Evolutionary conservation across 2,113 vertebrate genomes (phyloP).

Genomic region (Istiophorus platypterus): DNA sequence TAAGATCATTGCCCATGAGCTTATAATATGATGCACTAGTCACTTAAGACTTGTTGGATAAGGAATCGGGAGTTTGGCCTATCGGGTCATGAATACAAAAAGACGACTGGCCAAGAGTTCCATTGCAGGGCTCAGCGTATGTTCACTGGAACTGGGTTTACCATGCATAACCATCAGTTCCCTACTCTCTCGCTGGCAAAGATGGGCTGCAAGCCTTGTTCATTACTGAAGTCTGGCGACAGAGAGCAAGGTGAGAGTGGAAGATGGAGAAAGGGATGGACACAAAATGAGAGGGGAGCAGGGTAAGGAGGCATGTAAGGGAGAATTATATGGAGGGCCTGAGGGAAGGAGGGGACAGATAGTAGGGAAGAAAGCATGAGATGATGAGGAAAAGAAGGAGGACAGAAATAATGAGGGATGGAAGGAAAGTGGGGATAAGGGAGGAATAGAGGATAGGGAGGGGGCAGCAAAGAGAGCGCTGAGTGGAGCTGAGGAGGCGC

Average conservation of each 20-base stretch:
- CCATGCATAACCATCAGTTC: conserved; percentile 2
- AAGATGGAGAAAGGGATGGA: conserved; percentile 39
- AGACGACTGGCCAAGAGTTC: conserved; percentile 2
- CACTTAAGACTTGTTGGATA: conserved; percentile 5
- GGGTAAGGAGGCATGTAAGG: conserved; percentile 39
- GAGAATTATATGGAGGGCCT: conserved; percentile 46
- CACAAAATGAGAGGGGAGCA: conserved; percentile 36
- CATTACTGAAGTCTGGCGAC: conserved; percentile 40
- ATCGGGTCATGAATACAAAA: not conserved
- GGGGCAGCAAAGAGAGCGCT: conserved; percentile 53
- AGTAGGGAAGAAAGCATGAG: conserved; percentile 61
- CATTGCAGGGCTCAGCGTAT: conserved; percentile 8
- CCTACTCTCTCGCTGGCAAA: conserved; percentile 1
- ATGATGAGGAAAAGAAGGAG: conserved; percentile 59
- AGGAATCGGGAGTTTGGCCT: not conserved
- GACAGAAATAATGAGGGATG: conserved; percentile 70
- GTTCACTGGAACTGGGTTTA: conserved; percentile 13
- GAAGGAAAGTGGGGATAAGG: conserved; percentile 68
- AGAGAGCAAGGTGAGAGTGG: conserved; percentile 27
- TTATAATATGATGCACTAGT: not conserved
- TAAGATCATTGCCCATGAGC: not conserved
- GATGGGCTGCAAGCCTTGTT: conserved; percentile 18
- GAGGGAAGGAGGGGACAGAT: conserved; percentile 54
- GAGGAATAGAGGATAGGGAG: conserved; percentile 49
- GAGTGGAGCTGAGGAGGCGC: conserved; percentile 66